Base-by-base conservation (phyloP, 2,888 invertebrate species). In the Melipona beecheii region DNA sequence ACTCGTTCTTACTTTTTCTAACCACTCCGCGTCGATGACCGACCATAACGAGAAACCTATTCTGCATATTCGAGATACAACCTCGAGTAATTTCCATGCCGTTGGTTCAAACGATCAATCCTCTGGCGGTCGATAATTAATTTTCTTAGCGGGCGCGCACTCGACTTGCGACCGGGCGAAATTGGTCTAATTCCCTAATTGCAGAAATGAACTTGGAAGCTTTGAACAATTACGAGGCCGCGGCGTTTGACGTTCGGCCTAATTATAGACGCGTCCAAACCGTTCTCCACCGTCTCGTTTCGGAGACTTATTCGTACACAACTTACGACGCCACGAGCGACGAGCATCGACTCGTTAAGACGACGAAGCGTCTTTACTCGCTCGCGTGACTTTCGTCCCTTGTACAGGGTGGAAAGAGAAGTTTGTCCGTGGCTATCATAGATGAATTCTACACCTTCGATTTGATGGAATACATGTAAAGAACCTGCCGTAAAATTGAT, bases 111-210 rank as follows among this genome's bases (percentile, higher is more conserved):
- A 68, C 54, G 31, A 75, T 71, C 66, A 56, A 75, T 72, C 62
- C 73, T 77, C 73, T 19, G 50, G 24, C 43, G 52, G 21, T 13
- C 49, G 52, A 74, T 82, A 74, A 82, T 84, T 84, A 84, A 83
- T 82, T 78, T 74, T 70, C 78, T 84, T 78, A 84, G n/a, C 27
- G 27, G 60, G 21, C 19, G 50, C 49, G 74, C 24, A 17, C 31
- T 27, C 58, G 52, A 54, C 21, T 68, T n/a, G 27, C 43, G 43
- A 43, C 43, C 43, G 9, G 9, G 24, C 50, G 69, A 31, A 82
- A 82, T 78, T 75, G 66, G 60, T 71, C 78, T 74, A 83, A 84
- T 71, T 74, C 74, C 64, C 70, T 77, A 82, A 83, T 83, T 82
- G 72, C 69, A 19, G 50, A 49, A 82, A 83, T 82, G 73, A 77